Percentiles rank a stretch among this genome's conserved stretches.
Evolutionary conservation across 2,113 vertebrate genomes (phyloP).

Genomic region (Cheilinus undulatus): DNA sequence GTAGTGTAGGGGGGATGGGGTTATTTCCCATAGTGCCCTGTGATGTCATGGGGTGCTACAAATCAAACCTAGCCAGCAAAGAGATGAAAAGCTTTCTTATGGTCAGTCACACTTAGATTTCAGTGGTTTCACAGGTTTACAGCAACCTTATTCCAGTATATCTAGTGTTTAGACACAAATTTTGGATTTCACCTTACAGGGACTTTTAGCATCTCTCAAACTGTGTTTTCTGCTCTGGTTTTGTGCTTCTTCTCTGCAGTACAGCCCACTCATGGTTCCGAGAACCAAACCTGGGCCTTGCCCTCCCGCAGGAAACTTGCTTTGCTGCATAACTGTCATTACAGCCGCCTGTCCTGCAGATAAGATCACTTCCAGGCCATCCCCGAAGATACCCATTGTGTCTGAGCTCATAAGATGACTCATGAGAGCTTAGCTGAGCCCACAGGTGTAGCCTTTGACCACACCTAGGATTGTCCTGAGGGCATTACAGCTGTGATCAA

Average conservation of each 20-base stretch:
- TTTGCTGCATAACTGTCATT: slow-evolving; percentile 9
- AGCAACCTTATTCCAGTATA: no score
- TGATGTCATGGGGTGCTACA: no score
- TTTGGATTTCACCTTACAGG: no score
- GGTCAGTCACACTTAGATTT: no score
- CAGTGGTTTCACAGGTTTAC: no score
- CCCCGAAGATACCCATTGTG: background rate
- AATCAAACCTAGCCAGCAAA: no score
- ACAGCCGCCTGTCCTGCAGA: background rate
- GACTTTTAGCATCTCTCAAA: no score
- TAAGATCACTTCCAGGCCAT: background rate
- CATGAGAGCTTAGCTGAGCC: background rate
- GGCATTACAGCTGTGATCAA: background rate
- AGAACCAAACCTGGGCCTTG: background rate
- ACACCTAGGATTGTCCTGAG: slow-evolving; percentile 11
- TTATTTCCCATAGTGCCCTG: no score
- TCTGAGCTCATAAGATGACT: slow-evolving; percentile 13
- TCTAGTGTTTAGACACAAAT: no score
- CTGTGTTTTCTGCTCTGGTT: background rate
- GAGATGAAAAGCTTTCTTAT: no score
- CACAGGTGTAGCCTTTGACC: slow-evolving; percentile 8
- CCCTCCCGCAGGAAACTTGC: slow-evolving; percentile 18
- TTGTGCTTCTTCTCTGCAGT: background rate
- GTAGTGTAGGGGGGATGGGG: no score
- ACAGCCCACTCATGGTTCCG: no score